A percentile compares a stretch with the other conserved stretches of the same genome.
Evolutionary conservation across 2,113 vertebrate species (phyloP).

Genomic region (Lichenostomus cassidix): DNA sequence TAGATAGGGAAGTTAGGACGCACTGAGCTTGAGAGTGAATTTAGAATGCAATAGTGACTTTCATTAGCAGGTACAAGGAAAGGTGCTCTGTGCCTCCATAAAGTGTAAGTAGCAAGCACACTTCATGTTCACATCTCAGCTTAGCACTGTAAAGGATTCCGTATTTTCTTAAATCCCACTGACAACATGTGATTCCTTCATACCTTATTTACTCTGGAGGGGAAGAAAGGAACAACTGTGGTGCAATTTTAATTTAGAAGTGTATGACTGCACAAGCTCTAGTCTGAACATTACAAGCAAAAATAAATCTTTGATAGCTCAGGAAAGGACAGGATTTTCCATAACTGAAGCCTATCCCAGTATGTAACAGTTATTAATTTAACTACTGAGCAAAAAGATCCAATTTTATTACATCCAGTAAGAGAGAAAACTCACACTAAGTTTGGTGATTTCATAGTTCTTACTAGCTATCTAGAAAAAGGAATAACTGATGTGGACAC

Average conservation of each 20-base stretch:
- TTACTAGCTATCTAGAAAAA: background rate
- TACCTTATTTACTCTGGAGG: background rate
- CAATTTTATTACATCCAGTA: background rate
- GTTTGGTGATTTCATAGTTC: background rate
- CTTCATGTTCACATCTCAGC: background rate
- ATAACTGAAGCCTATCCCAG: background rate
- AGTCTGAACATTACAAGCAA: background rate
- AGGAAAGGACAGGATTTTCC: background rate
- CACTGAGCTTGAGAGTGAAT: background rate
- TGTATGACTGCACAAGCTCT: background rate
- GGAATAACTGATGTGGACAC: background rate
- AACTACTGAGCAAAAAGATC: background rate
- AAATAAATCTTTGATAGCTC: background rate
- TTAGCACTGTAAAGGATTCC: background rate
- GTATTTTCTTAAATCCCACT: background rate
- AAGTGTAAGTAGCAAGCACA: background rate
- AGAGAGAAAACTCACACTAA: background rate
- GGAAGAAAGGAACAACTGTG: background rate
- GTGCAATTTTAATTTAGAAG: slow-evolving; percentile 30
- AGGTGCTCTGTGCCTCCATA: background rate
- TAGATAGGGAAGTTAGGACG: background rate
- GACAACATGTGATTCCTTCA: background rate
- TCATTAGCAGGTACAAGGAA: background rate
- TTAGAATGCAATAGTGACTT: background rate
- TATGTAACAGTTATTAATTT: background rate